Base-by-base conservation (phyloP, 2,113 vertebrate species). In the Pachyramphus minor region DNA sequence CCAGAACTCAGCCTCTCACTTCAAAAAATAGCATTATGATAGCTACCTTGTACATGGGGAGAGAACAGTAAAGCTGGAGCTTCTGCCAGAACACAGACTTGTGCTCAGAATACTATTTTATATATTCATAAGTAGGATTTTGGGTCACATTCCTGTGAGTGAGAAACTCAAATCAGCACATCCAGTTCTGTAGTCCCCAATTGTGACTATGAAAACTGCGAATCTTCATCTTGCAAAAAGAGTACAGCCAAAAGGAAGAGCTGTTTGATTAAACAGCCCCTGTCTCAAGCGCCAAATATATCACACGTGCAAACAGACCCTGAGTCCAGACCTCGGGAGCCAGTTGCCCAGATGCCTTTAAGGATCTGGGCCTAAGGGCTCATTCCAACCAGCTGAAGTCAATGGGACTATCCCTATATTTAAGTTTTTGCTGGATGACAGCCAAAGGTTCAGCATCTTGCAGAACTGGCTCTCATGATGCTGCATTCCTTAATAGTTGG, bases 371-470 rank as follows among this genome's bases (percentile, higher is more conserved):
- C 95, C 95, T 89, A 84, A 96, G 95, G 94, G 94, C 84, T 97
- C 96, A 97, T 97, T 97, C 96, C 96, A 97, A 87, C 84, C 73
- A 95, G 91, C 81, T 96, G 95, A 96, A 97, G 96, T 97, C 87
- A 96, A 85, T 89, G 71, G 89, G 94, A 91, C 96, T 91, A 81
- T 95, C 95, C 91, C 96, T 96, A 95, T 97, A 95, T 96, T 96
- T 95, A 96, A 94, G 93, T 95, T 97, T 93, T 96, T 87, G 77
- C 96, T 97, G 95, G 96, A 93, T 8, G 58, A 82, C 81, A 90
- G 95, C 95, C 96, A 97, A 89, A 82, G 74, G 89, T 41, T 95
- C 91, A 94, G 90, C 94, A 95, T 96, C 96, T 96, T 94, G 96
- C 87, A 93, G 93, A 96, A 96, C 95, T 95, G 93, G 94, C 90